These are phyloP conservation scores for Atta colombica DNA, from an alignment of 1,140 invertebrate genomes.

Conservation along the genomic window DNA sequence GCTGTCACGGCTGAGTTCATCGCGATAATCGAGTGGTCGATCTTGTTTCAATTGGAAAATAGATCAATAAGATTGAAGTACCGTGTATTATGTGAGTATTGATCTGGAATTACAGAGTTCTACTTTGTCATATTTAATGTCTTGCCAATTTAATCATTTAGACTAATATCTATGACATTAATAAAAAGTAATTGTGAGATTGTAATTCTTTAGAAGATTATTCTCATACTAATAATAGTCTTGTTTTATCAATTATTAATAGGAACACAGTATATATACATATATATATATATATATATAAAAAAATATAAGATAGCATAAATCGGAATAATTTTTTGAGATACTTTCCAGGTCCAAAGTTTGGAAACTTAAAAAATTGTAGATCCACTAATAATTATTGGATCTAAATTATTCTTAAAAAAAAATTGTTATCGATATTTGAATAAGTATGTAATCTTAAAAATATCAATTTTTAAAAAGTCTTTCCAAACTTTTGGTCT, in stretches of 20 bases:
- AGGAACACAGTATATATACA: not conserved
- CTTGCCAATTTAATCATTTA: not conserved
- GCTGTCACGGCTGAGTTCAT: slow-evolving; percentile 45
- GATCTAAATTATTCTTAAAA: no score
- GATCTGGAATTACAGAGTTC: not conserved
- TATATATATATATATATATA: not conserved
- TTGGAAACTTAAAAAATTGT: no score
- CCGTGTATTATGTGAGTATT: not conserved
- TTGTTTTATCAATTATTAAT: not conserved
- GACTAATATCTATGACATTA: not conserved
- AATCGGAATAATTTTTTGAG: not conserved
- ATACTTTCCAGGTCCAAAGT: no score
- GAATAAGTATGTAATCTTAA: no score
- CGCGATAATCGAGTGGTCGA: slow-evolving; percentile 32
- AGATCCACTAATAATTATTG: no score
- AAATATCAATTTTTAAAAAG: no score
- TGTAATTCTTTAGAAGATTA: not conserved
- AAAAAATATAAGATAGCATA: not conserved
- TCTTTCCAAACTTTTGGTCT: no score
- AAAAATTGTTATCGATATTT: no score
- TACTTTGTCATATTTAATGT: not conserved
- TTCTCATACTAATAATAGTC: not conserved
- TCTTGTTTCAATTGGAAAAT: slow-evolving; percentile 27
- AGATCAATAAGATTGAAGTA: slow-evolving; percentile 52
- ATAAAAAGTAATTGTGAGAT: slow-evolving; percentile 15